Evolutionary conservation across 2,888 invertebrate species (phyloP).

Genomic region (Caenorhabditis afra): DNA sequence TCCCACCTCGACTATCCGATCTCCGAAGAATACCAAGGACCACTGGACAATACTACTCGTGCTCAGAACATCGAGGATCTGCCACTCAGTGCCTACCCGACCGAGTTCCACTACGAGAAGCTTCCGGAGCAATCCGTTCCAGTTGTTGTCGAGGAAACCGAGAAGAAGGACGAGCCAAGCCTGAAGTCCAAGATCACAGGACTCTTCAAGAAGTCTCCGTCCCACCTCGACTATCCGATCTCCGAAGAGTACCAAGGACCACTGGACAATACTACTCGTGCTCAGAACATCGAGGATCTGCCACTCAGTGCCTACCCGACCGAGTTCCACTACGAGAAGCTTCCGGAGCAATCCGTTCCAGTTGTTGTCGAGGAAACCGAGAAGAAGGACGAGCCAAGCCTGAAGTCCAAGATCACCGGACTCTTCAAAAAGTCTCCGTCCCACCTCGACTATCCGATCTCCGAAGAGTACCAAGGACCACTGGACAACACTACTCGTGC

Average conservation of each 20-base stretch:
- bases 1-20: slow-evolving; percentile 66
- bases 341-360: slow-evolving; percentile 43
- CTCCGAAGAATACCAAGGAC: slow-evolving; percentile 64
- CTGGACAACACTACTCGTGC: slow-evolving; percentile 47
- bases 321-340: slow-evolving; percentile 58
- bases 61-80: slow-evolving; percentile 38
- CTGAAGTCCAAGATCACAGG: slow-evolving; percentile 40
- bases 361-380: slow-evolving; percentile 29
- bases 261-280: slow-evolving; percentile 42
- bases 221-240: slow-evolving; percentile 67
- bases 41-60: slow-evolving; percentile 49
- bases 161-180: slow-evolving; percentile 30
- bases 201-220: slow-evolving; percentile 61
- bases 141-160: slow-evolving; percentile 28
- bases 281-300: slow-evolving; percentile 54
- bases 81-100: slow-evolving; percentile 21
- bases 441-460: slow-evolving; percentile 66
- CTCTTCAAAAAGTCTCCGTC: slow-evolving; percentile 63
- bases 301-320: slow-evolving; percentile 58
- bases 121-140: slow-evolving; percentile 24
- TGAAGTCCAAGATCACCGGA: slow-evolving; percentile 43
- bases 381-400: slow-evolving; percentile 19
- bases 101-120: slow-evolving; percentile 52
- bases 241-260: slow-evolving; percentile 60
- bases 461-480: slow-evolving; percentile 60